These are phyloP conservation scores for Hormaphis cornu DNA, from an alignment of 1,140 invertebrate species.

Conservation along the genomic window DNA sequence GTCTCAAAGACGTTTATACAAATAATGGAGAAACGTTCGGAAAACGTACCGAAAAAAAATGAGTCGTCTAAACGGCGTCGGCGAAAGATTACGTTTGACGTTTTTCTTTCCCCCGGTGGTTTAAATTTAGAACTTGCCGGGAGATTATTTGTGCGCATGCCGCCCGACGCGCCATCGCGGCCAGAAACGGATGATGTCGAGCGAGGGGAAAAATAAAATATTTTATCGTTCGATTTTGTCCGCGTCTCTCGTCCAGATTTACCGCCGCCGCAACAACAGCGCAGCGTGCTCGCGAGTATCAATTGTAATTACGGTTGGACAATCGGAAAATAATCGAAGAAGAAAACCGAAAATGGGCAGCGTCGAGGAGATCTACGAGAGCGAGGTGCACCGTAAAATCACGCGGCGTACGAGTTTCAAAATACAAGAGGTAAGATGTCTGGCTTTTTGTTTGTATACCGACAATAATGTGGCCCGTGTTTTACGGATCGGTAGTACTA, in stretches of 20 bases:
- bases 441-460: no score
- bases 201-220: not conserved
- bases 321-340: no score
- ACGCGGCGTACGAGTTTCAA: slow-evolving; percentile 38
- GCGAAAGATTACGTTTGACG: slow-evolving; percentile 1
- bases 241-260: not conserved
- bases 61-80: not conserved
- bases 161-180: not conserved
- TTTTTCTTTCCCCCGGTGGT: not conserved
- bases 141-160: slow-evolving; percentile 7
- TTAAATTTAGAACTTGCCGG: slow-evolving; percentile 10
- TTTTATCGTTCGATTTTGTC: slow-evolving; percentile 1
- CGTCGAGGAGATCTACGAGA: slow-evolving; percentile 37
- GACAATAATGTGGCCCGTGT: no score
- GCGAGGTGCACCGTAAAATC: slow-evolving; percentile 36
- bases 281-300: not conserved
- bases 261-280: not conserved
- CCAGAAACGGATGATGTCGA: not conserved
- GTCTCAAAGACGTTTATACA: not conserved
- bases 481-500: no score
- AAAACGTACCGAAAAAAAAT: slow-evolving; percentile 4
- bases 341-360: slow-evolving; percentile 34
- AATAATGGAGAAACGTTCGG: not conserved
- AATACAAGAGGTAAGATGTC: slow-evolving; percentile 38
- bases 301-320: no score